Conservation (phyloP, 2,797 vertebrate genomes). For the Apogon talboti region DNA sequence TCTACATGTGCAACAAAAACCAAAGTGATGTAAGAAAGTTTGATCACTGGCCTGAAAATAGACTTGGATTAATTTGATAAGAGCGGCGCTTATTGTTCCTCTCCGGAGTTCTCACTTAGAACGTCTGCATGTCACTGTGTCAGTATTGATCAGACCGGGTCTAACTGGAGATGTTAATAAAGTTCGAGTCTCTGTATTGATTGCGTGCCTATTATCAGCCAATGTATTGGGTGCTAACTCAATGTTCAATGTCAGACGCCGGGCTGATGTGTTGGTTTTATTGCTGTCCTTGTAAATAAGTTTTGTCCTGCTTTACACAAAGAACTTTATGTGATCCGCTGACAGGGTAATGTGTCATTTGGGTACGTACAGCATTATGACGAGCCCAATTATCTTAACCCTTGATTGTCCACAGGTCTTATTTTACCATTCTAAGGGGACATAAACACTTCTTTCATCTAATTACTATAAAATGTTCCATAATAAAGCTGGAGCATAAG, state of each 20-base stretch:
- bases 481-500: too few relatives aligned
- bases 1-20: slow-evolving; percentile 21
- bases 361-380: not conserved
- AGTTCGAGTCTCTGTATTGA: slow-evolving; percentile 69
- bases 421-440: too few relatives aligned
- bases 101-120: slow-evolving; percentile 29
- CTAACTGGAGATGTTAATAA: slow-evolving; percentile 75
- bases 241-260: slow-evolving; percentile 59
- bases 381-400: too few relatives aligned
- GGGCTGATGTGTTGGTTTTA: slow-evolving; percentile 29
- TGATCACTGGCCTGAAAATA: slow-evolving; percentile 20
- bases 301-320: not conserved
- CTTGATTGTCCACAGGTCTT: too few relatives aligned
- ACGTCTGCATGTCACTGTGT: slow-evolving; percentile 35
- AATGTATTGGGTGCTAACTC: slow-evolving; percentile 41
- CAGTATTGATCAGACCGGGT: slow-evolving; percentile 63
- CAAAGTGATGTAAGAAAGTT: slow-evolving; percentile 20
- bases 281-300: slow-evolving; percentile 31
- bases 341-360: not conserved
- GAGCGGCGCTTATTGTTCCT: slow-evolving; percentile 5
- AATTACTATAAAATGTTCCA: too few relatives aligned
- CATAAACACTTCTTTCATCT: too few relatives aligned
- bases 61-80: slow-evolving; percentile 38
- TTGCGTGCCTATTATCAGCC: slow-evolving; percentile 65
- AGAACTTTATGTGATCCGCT: not conserved